Evolutionary conservation across 2,113 vertebrate species (phyloP).

Genomic region (Semnornis frantzii): DNA sequence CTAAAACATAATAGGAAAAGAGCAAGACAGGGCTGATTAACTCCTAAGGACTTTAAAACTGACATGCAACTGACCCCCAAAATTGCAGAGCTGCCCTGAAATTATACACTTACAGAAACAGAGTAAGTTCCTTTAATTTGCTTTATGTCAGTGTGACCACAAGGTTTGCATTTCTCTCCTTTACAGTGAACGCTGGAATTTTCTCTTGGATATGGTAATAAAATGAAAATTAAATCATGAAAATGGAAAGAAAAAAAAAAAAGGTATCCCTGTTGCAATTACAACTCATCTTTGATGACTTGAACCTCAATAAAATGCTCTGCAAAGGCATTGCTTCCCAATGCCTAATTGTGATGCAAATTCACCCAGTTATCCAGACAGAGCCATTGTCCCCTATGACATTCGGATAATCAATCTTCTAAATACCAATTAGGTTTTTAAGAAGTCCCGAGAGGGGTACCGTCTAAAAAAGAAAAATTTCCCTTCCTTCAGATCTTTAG

Average conservation of each 20-base stretch:
- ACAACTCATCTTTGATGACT: neutral
- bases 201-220: neutral
- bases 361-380: slow-evolving; percentile 8
- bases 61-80: neutral
- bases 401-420: slow-evolving; percentile 35
- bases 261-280: neutral
- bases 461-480: neutral
- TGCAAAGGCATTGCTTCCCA: neutral
- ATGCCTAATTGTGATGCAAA: slow-evolving; percentile 20
- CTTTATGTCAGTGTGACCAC: neutral
- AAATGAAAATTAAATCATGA: neutral
- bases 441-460: neutral
- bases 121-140: neutral
- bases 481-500: neutral
- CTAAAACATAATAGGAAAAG: neutral
- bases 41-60: neutral
- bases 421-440: slow-evolving; percentile 20
- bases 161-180: neutral
- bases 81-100: neutral
- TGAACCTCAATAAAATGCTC: slow-evolving; percentile 4
- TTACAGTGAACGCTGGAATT: neutral
- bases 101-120: neutral
- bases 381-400: neutral
- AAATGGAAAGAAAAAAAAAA: neutral
- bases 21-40: neutral